Conservation (phyloP, 2,888 invertebrate genomes). For the Andricus curvator region DNA sequence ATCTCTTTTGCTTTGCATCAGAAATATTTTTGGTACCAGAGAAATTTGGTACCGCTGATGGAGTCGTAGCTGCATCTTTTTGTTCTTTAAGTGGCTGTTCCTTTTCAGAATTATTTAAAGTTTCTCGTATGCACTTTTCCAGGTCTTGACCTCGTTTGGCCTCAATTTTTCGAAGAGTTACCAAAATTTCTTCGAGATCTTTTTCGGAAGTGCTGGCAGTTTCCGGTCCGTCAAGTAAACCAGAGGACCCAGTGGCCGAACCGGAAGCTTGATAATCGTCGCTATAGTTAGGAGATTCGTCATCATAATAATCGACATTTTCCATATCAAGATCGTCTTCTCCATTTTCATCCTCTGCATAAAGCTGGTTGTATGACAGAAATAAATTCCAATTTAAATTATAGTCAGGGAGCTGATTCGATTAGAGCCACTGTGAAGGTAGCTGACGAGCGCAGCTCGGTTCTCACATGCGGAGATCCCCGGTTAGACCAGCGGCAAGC, state of each 20-base stretch:
- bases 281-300: slow-evolving; percentile 61
- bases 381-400: not conserved
- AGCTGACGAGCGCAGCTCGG: no score
- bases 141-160: slow-evolving; percentile 51
- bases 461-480: no score
- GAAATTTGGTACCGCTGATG: not conserved
- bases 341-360: slow-evolving; percentile 63
- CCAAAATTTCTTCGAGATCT: slow-evolving; percentile 59
- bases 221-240: not conserved
- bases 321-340: slow-evolving; percentile 60
- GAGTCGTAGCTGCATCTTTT: not conserved
- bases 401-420: not conserved
- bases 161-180: slow-evolving; percentile 53
- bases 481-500: no score
- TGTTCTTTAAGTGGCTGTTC: slow-evolving; percentile 29
- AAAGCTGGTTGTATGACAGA: slow-evolving; percentile 59
- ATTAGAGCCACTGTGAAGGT: no score
- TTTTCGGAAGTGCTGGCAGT: slow-evolving; percentile 47
- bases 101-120: slow-evolving; percentile 39
- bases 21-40: not conserved
- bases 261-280: slow-evolving; percentile 52
- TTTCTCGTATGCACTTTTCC: slow-evolving; percentile 46
- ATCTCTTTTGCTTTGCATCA: slow-evolving; percentile 50
- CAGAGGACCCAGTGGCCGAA: slow-evolving; percentile 25
- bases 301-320: slow-evolving; percentile 64